phyloP scores from a whole-genome alignment of 2,113 vertebrate genomes.

The Caranx melampygus region DNA sequence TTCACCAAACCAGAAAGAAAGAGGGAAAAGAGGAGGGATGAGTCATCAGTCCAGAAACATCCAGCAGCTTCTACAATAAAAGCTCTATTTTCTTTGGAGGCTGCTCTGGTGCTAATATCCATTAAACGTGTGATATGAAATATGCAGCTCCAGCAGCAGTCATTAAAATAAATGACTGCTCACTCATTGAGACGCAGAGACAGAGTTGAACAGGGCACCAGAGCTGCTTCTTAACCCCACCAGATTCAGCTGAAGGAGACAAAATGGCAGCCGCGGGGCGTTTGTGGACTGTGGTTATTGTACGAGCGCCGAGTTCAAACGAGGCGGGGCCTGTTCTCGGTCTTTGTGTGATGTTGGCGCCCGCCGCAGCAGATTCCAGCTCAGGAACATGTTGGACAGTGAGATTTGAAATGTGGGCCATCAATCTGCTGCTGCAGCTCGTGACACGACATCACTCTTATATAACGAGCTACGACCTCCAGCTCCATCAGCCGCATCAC shows the following conservation, averaged over 20 bases:
- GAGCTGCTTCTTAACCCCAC: not conserved
- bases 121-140: constrained; percentile 89
- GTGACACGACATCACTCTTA: constrained; percentile 38
- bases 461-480: constrained; percentile 38
- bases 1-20: constrained; percentile 66
- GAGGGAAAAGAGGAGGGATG: constrained; percentile 83
- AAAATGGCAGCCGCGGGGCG: constrained; percentile 43
- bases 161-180: constrained; percentile 81
- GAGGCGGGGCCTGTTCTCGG: constrained; percentile 34
- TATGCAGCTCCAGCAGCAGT: constrained; percentile 83
- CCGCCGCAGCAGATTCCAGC: constrained; percentile 21
- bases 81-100: constrained; percentile 90
- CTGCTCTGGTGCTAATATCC: constrained; percentile 84
- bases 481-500: constrained; percentile 10
- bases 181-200: constrained; percentile 73
- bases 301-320: constrained; percentile 29
- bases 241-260: constrained; percentile 23
- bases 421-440: constrained; percentile 39
- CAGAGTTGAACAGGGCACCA: not conserved
- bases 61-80: constrained; percentile 90
- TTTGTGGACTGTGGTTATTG: constrained; percentile 19
- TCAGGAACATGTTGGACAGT: constrained; percentile 24
- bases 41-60: constrained; percentile 90
- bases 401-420: constrained; percentile 3
- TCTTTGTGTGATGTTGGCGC: constrained; percentile 12